phyloP scores from a whole-genome alignment of 2,113 vertebrate genomes.

The Orycteropus afer region DNA sequence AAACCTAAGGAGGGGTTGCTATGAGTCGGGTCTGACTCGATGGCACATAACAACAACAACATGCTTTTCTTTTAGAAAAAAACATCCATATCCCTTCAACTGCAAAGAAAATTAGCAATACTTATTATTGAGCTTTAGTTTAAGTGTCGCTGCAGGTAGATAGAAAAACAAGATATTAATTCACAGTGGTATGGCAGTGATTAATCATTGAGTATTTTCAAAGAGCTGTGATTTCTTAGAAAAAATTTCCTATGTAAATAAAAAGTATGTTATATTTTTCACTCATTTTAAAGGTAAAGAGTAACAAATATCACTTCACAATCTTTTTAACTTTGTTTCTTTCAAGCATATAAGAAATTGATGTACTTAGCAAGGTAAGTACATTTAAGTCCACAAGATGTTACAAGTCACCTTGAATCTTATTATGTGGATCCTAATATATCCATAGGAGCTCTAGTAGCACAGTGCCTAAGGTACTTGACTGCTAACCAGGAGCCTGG shows the following conservation, averaged over 20 bases:
- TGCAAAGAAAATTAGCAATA: neutral
- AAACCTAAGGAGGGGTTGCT: too few species aligned
- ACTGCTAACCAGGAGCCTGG: too few species aligned
- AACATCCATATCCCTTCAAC: neutral
- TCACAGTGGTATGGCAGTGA: neutral
- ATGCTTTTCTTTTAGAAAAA: neutral
- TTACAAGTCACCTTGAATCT: neutral
- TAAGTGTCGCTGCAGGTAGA: neutral
- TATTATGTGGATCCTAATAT: neutral
- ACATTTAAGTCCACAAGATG: neutral
- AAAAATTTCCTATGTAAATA: slow-evolving; percentile 4
- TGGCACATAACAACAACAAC: too few species aligned
- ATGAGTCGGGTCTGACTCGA: too few species aligned
- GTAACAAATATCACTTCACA: neutral
- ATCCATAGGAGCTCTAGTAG: neutral
- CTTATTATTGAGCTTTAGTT: neutral
- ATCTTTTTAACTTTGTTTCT: neutral
- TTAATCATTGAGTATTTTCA: slow-evolving; percentile 26
- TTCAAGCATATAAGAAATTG: neutral
- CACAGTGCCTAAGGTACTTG: too few species aligned
- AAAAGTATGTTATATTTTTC: neutral
- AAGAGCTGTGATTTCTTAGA: neutral
- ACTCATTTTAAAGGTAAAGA: slow-evolving; percentile 35
- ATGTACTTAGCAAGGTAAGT: neutral
- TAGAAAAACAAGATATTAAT: neutral